phyloP scores from a whole-genome alignment of 2,888 invertebrate genomes.

The Mactromeris polynyma region DNA sequence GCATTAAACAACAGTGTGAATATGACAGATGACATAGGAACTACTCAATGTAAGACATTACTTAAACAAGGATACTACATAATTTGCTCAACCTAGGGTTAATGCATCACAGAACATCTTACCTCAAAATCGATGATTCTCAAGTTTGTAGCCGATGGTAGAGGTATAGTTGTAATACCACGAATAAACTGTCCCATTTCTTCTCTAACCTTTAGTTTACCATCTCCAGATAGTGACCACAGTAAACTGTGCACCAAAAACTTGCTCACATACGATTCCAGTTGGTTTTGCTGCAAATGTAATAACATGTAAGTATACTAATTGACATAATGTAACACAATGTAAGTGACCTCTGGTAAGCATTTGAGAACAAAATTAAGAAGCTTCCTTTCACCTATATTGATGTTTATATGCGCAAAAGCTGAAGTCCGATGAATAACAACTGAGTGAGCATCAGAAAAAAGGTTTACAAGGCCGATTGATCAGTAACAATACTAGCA shows the following conservation, averaged over 20 bases:
- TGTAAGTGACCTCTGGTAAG: not conserved
- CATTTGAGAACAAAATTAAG: not conserved
- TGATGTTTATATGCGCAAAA: not conserved
- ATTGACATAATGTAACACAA: not conserved
- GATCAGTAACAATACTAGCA: too few species aligned
- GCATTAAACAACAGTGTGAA: too few species aligned
- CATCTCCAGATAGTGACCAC: slow-evolving; percentile 99
- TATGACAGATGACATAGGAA: too few species aligned
- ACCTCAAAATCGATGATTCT: slow-evolving; percentile 99
- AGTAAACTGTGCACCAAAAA: slow-evolving; percentile 96
- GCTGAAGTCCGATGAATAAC: too few species aligned
- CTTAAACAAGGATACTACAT: too few species aligned
- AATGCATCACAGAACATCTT: slow-evolving; percentile 24
- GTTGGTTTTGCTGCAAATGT: slow-evolving; percentile 90
- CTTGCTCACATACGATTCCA: slow-evolving; percentile 97
- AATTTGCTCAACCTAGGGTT: too few species aligned
- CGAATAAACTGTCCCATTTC: slow-evolving; percentile 98
- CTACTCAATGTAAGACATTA: too few species aligned
- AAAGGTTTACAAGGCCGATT: too few species aligned
- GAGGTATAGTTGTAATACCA: slow-evolving; percentile 96
- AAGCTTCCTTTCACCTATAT: not conserved
- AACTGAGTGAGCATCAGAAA: too few species aligned
- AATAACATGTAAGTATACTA: not conserved
- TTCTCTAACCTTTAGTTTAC: slow-evolving; percentile 97
- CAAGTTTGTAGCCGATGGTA: slow-evolving; percentile 93